These are phyloP conservation scores for Fopius arisanus DNA, from an alignment of 1,140 invertebrate genomes.

Conservation along the genomic window DNA sequence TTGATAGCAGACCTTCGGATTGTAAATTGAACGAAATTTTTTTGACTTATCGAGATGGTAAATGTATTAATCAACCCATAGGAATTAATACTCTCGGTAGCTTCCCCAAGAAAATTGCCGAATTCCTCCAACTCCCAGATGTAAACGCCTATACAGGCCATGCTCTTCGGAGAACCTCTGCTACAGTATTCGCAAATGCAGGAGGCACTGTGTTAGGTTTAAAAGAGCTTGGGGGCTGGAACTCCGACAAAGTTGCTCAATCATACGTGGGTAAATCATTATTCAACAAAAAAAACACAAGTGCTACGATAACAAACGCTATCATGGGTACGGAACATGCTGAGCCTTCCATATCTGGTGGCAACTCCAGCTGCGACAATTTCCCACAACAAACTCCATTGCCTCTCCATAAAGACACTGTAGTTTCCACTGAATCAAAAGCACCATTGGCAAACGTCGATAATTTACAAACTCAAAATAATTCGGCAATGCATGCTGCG, in stretches of 20 bases:
- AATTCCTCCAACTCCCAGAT: conserved; percentile 13
- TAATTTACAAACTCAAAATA: no score
- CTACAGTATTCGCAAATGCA: background rate
- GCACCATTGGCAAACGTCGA: no score
- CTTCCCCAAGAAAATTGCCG: conserved; percentile 14
- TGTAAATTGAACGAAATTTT: background rate
- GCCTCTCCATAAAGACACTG: no score
- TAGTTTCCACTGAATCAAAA: no score
- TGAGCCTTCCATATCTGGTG: no score
- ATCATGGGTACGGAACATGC: no score
- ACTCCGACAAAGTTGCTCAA: background rate
- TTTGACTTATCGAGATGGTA: conserved; percentile 20
- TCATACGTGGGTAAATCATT: background rate
- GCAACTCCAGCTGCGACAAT: no score
- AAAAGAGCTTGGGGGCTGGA: background rate
- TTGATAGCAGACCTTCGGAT: conserved; percentile 1
- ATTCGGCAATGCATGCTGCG: no score
- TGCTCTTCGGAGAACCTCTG: conserved; percentile 16
- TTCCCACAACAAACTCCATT: no score
- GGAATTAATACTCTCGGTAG: conserved; percentile 12
- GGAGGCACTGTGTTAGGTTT: background rate
- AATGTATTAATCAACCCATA: conserved; percentile 19
- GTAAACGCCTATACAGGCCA: conserved; percentile 19
- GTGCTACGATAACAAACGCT: no score
- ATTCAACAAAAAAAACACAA: background rate